Evolutionary conservation across 2,113 vertebrate species (phyloP), one percentile per base, ranked within the genome.

Genomic region (Dasypus novemcinctus): DNA sequence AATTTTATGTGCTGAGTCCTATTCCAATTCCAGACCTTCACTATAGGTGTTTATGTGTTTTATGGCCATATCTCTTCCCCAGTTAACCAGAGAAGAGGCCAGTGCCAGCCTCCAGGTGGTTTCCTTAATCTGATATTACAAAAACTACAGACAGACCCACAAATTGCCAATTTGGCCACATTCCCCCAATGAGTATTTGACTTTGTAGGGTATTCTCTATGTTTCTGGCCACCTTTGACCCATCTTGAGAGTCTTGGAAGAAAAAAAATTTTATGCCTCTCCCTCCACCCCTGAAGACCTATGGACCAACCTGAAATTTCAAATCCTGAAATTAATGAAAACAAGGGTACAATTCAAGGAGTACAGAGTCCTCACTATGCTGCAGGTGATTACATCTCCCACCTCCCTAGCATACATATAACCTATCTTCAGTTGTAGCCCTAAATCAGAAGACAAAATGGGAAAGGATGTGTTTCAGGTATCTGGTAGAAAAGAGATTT

Each of bases 301-400:
- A 20, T 88, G 93, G 74, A 88, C 46, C 68, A 92, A 93, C 20
- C 33, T 59, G 57, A 59, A 59, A 59, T 59, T 59, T 59, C 57
- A 59, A 59, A 21, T 59, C 57, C 14, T 91, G 46, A 89, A 85
- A 81, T 90, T 85, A 83, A 38, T 84, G 31, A 90, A 88, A 92
- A 57, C 59, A 91, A 88, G 71, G 41, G n/a, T 66, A 93, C 91
- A 93, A 84, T 49, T 82, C 80, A 92, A 88, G 87, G 80, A 88
- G 36, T 72, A 11, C 36, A 68, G 72, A 80, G 33, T 79, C 31
- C 66, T 68, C 25, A 72, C 21, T 82, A 84, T 75, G 25, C 52
- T 82, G 49, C 71, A 59, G 12, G 71, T 13, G 13, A 78, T 49
- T 23, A 36, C 15, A 57, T 43, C 10, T 43, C 10, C 31, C 6